A percentile compares a stretch with the other conserved stretches of the same genome.
Evolutionary conservation across 2,113 vertebrate species (phyloP).

Genomic region (Acanthochromis polyacanthus): DNA sequence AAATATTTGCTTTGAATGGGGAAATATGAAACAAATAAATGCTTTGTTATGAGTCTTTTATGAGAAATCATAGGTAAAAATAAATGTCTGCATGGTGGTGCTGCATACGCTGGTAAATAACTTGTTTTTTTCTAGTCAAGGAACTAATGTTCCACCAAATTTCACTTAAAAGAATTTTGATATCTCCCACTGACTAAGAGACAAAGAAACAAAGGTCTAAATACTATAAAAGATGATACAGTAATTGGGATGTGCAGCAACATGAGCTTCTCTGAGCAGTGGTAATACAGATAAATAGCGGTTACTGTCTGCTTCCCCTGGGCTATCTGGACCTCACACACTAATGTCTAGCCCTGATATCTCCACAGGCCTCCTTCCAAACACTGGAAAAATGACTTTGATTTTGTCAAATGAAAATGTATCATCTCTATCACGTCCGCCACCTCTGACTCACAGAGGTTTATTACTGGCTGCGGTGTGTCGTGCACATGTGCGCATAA

Average conservation of each 20-base stretch:
- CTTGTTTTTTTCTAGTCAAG: background rate
- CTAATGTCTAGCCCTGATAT: background rate
- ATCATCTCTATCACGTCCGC: conserved; percentile 37
- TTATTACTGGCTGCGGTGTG: conserved; percentile 40
- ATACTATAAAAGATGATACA: background rate
- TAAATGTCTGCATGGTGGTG: no score
- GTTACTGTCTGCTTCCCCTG: background rate
- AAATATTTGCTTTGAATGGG: no score
- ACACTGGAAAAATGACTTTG: conserved; percentile 46
- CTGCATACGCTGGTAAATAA: background rate
- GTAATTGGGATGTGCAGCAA: background rate
- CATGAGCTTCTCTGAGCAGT: conserved; percentile 9
- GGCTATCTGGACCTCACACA: conserved; percentile 4
- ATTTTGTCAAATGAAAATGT: conserved; percentile 36
- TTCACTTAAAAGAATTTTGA: no score
- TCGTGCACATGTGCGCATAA: background rate
- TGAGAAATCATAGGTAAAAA: no score
- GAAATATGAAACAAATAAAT: no score
- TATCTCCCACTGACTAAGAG: no score
- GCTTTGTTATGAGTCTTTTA: no score
- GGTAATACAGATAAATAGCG: conserved; percentile 42
- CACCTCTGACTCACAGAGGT: conserved; percentile 27
- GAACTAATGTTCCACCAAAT: no score
- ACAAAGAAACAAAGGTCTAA: background rate
- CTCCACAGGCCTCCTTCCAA: conserved; percentile 29